Evolutionary conservation across 1,140 invertebrate genomes (phyloP), one percentile per base, ranked within the genome.

Genomic region (Gonatopus flavifemur): DNA sequence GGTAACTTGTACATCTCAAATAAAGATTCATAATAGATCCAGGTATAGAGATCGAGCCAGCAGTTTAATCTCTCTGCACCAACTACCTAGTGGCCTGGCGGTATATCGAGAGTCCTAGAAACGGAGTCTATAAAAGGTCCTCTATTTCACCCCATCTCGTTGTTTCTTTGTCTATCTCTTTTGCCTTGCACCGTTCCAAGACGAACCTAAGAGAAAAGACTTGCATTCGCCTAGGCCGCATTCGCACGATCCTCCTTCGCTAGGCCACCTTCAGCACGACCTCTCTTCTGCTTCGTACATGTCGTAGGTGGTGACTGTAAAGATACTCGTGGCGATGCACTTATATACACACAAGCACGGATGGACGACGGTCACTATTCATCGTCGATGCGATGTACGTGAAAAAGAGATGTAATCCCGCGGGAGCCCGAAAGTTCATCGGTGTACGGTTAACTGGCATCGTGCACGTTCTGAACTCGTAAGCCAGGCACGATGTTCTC

Each of bases 201-300:
- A 47, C 54, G 43, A 30, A 25, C 40, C 52, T 50, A n/a, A n/a
- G n/a, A n/a, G n/a, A n/a, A n/a, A n/a, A n/a, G n/a, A n/a, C n/a
- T 59, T 53, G 59, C 57, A 20, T 55, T 61, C 48, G 51, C 31
- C 51, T 62, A 58, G 50, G 55, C 65, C 57, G 49, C 65, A 66
- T 75, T 76, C 72, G 74, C 71, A 76, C 72, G 70, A 75, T 73
- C 64, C 62, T 73, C 67, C 49, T n/a, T 68, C 65, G 69, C 66
- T 62, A 59, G 67, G 70, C 67, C 67, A 70, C 69, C 69, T 72
- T 69, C 71, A 62, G 62, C 70, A 70, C 70, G 70, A 73, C 72
- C 70, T 73, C 66, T 70, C 62, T 30, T 49, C 35, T 52, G 59
- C 56, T 61, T 59, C 28, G 47, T 41, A 48, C 45, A 49, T 60